Base-by-base conservation (phyloP, 2,888 invertebrate genomes). In the Odontocerum albicorne region DNA sequence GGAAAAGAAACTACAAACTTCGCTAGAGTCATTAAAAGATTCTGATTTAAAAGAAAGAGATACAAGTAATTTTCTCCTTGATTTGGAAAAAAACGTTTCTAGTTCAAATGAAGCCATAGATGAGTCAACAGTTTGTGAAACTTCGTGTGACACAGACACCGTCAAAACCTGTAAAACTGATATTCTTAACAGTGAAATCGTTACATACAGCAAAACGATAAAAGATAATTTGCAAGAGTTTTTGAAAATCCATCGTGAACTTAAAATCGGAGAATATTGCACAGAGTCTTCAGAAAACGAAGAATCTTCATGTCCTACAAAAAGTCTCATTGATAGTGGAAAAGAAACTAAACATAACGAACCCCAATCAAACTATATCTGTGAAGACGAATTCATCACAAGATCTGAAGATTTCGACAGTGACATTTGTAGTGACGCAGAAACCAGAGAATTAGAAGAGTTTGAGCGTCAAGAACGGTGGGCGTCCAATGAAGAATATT, bases 1-100 rank as follows among this genome's bases (percentile, higher is more conserved):
- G 49, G 78, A 79, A 65, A 69, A 72, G 61, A 50, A 55, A 17
- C 19, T 50, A 4, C 38, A 27, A 70, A 70, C 60, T 61, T 72
- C 47, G 6, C 12, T 32, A 65, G 47, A 47, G 8, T 40, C 45
- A 8, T 45, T 45, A 39, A 39, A 39, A 20, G 52, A 52, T 13
- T 19, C 46, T 4, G 42, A 32, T 4, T 12, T 15, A 43, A 43
- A 67, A 56, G 67, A 67, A 31, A 64, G 63, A 12, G 69, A 69
- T 6, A 64, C 71, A 55, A 65, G 64, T 33, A 67, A 68, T 8
- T 16, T 20, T 2, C 31, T 32, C 60, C 17, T 32, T 36, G 46
- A 27, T 10, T 43, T 33, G 35, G 31, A 45, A 42, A 36, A 40
- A n/a, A 43, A 17, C 12, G 12, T 21, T 20, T 19, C 32, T 2